phyloP scores from a whole-genome alignment of 1,140 invertebrate genomes.

The Chlorops oryzae region DNA sequence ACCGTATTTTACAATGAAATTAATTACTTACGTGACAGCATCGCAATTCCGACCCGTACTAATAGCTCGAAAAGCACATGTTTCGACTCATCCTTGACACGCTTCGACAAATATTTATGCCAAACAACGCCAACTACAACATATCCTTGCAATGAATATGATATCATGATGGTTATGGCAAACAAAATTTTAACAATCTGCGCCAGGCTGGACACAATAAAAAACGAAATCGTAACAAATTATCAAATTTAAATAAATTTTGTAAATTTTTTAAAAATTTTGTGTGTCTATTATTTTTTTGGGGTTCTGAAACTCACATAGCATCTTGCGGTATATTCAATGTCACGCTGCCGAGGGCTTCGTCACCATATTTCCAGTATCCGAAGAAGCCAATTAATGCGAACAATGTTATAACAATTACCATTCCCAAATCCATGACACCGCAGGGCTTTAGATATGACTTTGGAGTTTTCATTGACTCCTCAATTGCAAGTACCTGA shows the following conservation, averaged over 20 bases:
- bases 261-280: conserved; percentile 3
- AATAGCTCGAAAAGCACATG: conserved; percentile 56
- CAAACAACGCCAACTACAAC: conserved; percentile 88
- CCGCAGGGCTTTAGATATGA: conserved; percentile 65
- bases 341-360: conserved; percentile 62
- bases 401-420: conserved; percentile 66
- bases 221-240: not conserved
- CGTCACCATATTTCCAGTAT: conserved; percentile 69
- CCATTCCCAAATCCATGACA: conserved; percentile 74
- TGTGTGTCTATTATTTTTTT: too few relatives aligned
- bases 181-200: conserved; percentile 77
- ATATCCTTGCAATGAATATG: conserved; percentile 89
- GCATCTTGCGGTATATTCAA: conserved; percentile 61
- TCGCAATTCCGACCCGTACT: conserved; percentile 57
- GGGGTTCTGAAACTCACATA: conserved; percentile 43
- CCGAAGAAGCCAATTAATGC: conserved; percentile 74
- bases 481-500: conserved; percentile 76
- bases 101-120: conserved; percentile 62
- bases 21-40: conserved; percentile 64
- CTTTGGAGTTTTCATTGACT: conserved; percentile 76
- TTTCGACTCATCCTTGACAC: conserved; percentile 50
- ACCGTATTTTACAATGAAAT: too few relatives aligned
- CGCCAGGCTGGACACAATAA: conserved; percentile 60
- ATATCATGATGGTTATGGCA: conserved; percentile 80
- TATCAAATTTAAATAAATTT: not conserved